These are phyloP conservation scores for Aegotheles bennettii DNA, from an alignment of 2,113 vertebrate genomes.

Conservation along the genomic window DNA sequence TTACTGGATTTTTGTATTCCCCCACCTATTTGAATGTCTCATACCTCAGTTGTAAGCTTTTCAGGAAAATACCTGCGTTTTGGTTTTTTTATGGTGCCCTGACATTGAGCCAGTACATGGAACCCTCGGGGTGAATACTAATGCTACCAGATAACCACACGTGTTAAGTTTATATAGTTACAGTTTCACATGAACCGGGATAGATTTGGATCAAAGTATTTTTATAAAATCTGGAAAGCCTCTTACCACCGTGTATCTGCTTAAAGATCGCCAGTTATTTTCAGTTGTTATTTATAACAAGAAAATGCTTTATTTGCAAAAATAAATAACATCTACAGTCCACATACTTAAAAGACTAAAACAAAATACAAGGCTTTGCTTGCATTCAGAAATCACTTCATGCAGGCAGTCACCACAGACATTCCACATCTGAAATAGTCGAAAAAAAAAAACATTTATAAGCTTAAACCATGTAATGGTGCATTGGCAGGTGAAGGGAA, in stretches of 20 bases:
- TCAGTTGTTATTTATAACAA: background rate
- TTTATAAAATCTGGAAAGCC: background rate
- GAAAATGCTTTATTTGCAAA: background rate
- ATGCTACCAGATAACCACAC: background rate
- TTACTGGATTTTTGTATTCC: background rate
- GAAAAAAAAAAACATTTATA: background rate
- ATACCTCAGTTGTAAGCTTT: background rate
- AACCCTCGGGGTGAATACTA: background rate
- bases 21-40: background rate
- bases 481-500: accelerated
- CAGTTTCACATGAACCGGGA: background rate
- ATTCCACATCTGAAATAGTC: background rate
- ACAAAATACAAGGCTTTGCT: background rate
- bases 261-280: background rate
- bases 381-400: background rate
- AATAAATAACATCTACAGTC: background rate
- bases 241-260: background rate
- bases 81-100: background rate
- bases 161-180: background rate
- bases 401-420: background rate
- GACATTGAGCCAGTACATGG: background rate
- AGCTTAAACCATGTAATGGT: background rate
- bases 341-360: background rate
- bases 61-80: background rate
- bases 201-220: background rate